phyloP scores from a whole-genome alignment of 2,113 vertebrate species.

The Ramphastos sulfuratus region DNA sequence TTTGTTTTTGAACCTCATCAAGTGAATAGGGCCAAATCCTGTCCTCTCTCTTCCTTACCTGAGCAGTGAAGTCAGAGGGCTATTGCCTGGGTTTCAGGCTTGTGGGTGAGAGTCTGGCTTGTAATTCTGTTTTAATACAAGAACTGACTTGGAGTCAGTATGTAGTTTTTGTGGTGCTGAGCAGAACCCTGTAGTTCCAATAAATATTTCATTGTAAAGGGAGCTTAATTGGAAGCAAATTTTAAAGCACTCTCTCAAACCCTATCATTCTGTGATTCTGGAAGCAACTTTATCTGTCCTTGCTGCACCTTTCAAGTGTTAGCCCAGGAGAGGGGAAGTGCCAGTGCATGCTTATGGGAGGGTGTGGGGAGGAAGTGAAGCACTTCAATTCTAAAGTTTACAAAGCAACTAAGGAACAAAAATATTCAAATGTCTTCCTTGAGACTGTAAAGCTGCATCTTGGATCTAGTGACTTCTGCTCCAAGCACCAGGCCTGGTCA shows the following conservation, averaged over 20 bases:
- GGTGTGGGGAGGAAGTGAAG: not conserved
- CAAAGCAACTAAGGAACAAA: not conserved
- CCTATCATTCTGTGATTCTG: not conserved
- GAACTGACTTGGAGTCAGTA: not conserved
- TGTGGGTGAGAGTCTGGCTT: not conserved
- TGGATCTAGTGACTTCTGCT: not conserved
- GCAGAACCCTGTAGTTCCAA: not conserved
- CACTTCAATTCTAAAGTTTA: not conserved
- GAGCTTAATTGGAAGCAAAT: not conserved
- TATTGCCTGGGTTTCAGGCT: not conserved
- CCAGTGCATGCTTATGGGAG: not conserved
- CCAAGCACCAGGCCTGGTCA: not conserved
- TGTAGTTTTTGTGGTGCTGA: not conserved
- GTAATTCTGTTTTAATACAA: not conserved
- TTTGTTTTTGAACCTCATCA: not conserved
- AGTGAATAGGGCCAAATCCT: not conserved
- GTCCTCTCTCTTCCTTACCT: not conserved
- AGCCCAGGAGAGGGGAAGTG: not conserved
- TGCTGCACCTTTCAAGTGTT: not conserved
- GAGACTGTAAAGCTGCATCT: not conserved
- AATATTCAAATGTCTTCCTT: not conserved
- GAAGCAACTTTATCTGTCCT: not conserved
- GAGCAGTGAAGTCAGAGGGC: conserved; percentile 1
- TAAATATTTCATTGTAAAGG: not conserved
- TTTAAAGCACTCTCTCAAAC: not conserved